These are phyloP conservation scores for Perithous albicinctus DNA, from an alignment of 2,888 invertebrate species.

Conservation along the genomic window DNA sequence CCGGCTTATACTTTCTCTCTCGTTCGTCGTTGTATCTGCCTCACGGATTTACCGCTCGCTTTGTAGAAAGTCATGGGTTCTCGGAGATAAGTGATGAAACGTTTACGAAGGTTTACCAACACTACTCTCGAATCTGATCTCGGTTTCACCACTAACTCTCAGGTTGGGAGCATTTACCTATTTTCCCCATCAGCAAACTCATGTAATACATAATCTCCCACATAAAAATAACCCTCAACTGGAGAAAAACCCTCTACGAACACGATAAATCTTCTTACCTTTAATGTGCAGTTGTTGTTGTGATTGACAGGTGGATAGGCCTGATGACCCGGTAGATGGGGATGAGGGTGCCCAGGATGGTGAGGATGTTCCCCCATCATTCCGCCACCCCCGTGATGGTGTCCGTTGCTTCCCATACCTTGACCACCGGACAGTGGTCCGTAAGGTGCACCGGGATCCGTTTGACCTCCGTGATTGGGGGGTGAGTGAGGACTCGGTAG, in stretches of 20 bases:
- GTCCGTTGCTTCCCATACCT: slow-evolving; percentile 82
- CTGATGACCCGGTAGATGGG: slow-evolving; percentile 86
- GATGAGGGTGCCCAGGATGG: slow-evolving; percentile 86
- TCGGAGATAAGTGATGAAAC: slow-evolving; percentile 49
- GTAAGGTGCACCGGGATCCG: slow-evolving; percentile 75
- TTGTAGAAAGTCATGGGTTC: slow-evolving; percentile 78
- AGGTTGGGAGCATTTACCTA: background rate
- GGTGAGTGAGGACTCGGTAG: slow-evolving; percentile 84
- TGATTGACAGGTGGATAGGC: slow-evolving; percentile 83
- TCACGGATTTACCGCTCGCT: slow-evolving; percentile 55
- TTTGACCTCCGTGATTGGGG: slow-evolving; percentile 78
- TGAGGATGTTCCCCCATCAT: slow-evolving; percentile 84
- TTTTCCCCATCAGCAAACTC: background rate
- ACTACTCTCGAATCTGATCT: slow-evolving; percentile 21
- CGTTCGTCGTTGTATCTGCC: slow-evolving; percentile 72
- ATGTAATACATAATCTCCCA: background rate
- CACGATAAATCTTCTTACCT: slow-evolving; percentile 75
- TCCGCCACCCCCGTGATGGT: slow-evolving; percentile 80
- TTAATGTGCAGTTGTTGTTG: slow-evolving; percentile 86
- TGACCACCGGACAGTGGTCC: slow-evolving; percentile 77
- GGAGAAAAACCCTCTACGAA: background rate
- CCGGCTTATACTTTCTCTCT: slow-evolving; percentile 75
- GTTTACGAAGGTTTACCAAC: background rate
- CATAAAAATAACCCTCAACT: background rate
- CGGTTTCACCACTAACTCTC: background rate